Percentiles rank a stretch among this genome's conserved stretches.
Evolutionary conservation across 2,888 invertebrate species (phyloP).

Genomic region (Cetonia aurata): DNA sequence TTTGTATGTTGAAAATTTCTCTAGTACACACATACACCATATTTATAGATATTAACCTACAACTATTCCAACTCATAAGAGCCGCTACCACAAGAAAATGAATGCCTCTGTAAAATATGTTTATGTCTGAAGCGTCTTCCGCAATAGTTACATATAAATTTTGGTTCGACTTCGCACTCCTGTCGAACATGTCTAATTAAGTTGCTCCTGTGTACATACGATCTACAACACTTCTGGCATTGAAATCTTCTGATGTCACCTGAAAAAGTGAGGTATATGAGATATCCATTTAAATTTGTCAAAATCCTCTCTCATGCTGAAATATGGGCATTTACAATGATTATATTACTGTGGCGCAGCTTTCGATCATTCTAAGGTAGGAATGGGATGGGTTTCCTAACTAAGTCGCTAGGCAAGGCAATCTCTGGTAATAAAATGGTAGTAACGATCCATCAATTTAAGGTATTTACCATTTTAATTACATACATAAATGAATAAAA

Average conservation of each 20-base stretch:
- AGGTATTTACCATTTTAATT: no score
- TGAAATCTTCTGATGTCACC: conserved; percentile 49
- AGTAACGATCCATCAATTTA: no score
- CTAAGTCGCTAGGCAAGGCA: no score
- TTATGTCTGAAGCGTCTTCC: conserved; percentile 47
- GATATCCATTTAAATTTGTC: not conserved
- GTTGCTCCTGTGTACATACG: conserved; percentile 70
- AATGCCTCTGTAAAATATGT: conserved; percentile 42
- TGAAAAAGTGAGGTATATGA: conserved; percentile 28
- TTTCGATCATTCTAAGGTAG: no score
- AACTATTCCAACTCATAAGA: no score
- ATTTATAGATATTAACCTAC: no score
- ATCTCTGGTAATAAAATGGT: no score
- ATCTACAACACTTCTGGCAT: conserved; percentile 69
- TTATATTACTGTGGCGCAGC: no score
- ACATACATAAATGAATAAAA: no score
- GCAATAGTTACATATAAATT: conserved; percentile 69
- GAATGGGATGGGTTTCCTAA: no score
- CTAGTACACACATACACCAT: not conserved
- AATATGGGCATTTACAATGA: no score
- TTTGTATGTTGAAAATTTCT: not conserved
- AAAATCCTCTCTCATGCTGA: no score
- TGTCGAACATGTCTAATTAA: conserved; percentile 69
- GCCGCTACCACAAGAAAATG: conserved; percentile 20
- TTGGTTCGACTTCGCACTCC: conserved; percentile 71